Base-by-base conservation (phyloP, 1,140 invertebrate species). In the Aphaenogaster floridana region DNA sequence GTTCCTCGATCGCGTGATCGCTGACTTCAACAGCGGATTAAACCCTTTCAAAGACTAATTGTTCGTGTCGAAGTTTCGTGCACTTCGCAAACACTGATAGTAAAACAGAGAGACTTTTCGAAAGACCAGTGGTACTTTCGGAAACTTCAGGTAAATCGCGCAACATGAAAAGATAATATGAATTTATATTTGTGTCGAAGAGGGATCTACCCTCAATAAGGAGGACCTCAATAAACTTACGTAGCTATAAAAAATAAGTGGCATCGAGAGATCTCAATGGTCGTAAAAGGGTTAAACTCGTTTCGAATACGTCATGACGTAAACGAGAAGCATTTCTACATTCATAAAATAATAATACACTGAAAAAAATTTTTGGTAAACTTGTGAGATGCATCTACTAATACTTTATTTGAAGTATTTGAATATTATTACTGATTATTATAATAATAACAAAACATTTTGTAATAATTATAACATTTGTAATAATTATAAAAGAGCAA, bases 241-340 rank as follows among this genome's bases (percentile, higher is more conserved):
- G 48, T 45, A 36, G 63, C 5, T 36, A 36, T 81, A 81, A 81
- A 69, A 69, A 57, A 36, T 42, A 81, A 69, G 36, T 11, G 36
- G 36, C 50, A 45, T 45, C 36, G 48, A 50, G 59, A 79, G 77
- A 48, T 13, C 64, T 1, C 59, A 28, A 66, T 69, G 36, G 48
- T 57, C 39, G 28, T 42, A 54, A 45, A 57, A 81, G 9, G 36
- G 21, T 69, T 57, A 59, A 48, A 28, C 3, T 71, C n/a, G 11
- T n/a, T 34, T 11, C 39, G 64, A 81, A 42, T 81, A 69, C n/a
- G 15, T 15, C 36, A 17, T 15, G 45, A 39, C 48, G n/a, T 28
- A 15, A 71, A 81, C 7, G 15, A 21, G 42, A 13, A 0, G 28
- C 61, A 36, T 7, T 36, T 50, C 17, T 17, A n/a, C 11, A 48